These are phyloP conservation scores for Xiphorhynchus elegans DNA, from an alignment of 2,113 vertebrate species.

Conservation along the genomic window DNA sequence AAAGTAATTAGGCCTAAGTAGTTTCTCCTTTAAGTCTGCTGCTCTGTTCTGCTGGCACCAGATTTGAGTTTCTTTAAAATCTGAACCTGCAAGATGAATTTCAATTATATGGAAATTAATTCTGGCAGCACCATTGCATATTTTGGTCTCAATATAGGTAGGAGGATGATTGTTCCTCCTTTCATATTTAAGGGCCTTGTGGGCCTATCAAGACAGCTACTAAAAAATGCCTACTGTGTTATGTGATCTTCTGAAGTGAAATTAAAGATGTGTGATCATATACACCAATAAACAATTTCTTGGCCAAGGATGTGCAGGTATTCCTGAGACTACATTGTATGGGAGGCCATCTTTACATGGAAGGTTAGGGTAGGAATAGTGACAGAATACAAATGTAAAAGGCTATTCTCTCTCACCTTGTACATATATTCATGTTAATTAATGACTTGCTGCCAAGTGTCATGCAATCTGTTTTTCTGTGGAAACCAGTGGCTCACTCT, in stretches of 20 bases:
- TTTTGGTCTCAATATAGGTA: background rate
- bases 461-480: background rate
- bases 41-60: background rate
- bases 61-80: background rate
- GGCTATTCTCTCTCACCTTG: background rate
- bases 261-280: background rate
- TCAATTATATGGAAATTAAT: background rate
- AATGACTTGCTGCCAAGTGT: background rate
- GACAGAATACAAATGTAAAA: background rate
- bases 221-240: background rate
- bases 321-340: background rate
- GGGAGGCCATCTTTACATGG: accelerated
- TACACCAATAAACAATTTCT: background rate
- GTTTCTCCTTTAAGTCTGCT: background rate
- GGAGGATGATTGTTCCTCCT: background rate
- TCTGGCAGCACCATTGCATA: background rate
- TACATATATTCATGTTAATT: too few relatives aligned
- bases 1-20: background rate
- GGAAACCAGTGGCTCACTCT: background rate
- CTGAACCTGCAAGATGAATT: background rate
- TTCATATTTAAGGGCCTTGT: background rate
- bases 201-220: background rate
- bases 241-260: background rate
- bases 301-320: background rate
- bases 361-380: background rate